Conservation (phyloP, 35 echinoderm and acorn worm species). For the Holothuria glaberrima region DNA sequence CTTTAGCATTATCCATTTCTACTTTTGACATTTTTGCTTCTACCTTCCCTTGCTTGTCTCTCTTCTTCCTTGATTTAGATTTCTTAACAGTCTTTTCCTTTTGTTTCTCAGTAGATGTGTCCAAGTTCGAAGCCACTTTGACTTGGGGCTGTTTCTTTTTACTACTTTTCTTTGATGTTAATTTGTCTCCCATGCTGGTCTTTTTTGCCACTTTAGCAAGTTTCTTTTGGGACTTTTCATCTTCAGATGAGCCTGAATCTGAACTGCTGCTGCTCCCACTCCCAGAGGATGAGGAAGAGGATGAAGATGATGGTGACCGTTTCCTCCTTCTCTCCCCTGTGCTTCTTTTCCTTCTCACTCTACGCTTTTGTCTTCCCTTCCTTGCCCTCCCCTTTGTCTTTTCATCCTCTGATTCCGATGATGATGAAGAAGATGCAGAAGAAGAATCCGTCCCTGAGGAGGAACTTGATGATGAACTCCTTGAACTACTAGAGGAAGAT, state of each 20-base stretch:
- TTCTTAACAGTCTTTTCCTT: background rate
- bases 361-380: background rate
- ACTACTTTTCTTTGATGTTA: background rate
- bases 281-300: background rate
- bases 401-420: background rate
- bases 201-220: background rate
- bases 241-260: background rate
- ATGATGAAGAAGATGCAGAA: background rate
- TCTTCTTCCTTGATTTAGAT: slow-evolving; percentile 5
- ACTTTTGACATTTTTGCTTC: background rate
- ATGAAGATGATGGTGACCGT: background rate
- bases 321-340: background rate
- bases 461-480: slow-evolving; percentile 25
- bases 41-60: background rate
- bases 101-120: background rate
- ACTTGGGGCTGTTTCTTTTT: background rate
- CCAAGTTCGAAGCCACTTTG: no score
- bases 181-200: background rate
- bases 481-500: background rate
- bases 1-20: background rate
- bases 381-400: background rate
- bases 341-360: background rate
- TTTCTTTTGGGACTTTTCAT: background rate
- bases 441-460: background rate
- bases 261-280: background rate